Conservation (phyloP, 2,888 invertebrate genomes). For the Luperina nickerlii region DNA sequence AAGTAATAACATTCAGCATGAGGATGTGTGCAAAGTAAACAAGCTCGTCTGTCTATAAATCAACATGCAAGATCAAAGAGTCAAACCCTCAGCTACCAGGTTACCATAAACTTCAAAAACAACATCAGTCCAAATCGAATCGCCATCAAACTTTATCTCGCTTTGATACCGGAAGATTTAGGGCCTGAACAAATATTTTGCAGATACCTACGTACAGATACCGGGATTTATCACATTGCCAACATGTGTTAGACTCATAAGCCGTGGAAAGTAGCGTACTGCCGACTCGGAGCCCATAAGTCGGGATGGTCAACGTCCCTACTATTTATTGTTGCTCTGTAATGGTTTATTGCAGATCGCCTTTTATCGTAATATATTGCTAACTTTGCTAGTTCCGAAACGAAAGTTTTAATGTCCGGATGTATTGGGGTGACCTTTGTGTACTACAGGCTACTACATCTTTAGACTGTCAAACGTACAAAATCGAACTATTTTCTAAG, state of each 20-base stretch:
- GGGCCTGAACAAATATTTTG: conserved; percentile 56
- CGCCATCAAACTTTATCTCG: conserved; percentile 54
- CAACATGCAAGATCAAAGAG: conserved; percentile 36
- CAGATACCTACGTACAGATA: conserved; percentile 55
- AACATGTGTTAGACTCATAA: conserved; percentile 64
- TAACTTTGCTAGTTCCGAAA: conserved; percentile 58
- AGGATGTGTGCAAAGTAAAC: conserved; percentile 4
- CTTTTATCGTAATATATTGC: conserved; percentile 66
- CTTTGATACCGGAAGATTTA: conserved; percentile 53
- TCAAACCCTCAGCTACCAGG: conserved; percentile 13
- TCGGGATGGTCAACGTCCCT: conserved; percentile 60
- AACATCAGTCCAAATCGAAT: conserved; percentile 54
- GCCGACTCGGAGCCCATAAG: conserved; percentile 57
- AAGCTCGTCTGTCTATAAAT: conserved; percentile 16
- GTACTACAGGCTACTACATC: neutral
- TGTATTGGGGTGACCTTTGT: conserved; percentile 37
- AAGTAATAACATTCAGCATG: neutral
- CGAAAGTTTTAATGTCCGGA: conserved; percentile 48
- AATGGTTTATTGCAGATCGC: conserved; percentile 65
- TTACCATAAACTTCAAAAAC: conserved; percentile 34
- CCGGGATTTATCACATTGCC: conserved; percentile 60
- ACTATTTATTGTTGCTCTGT: conserved; percentile 67
- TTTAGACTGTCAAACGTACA: too few species aligned
- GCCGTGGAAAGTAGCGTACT: conserved; percentile 57
- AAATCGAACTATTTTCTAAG: neutral